Evolutionary conservation across 2,113 vertebrate genomes (phyloP).

Genomic region (Cyanoliseus patagonus): DNA sequence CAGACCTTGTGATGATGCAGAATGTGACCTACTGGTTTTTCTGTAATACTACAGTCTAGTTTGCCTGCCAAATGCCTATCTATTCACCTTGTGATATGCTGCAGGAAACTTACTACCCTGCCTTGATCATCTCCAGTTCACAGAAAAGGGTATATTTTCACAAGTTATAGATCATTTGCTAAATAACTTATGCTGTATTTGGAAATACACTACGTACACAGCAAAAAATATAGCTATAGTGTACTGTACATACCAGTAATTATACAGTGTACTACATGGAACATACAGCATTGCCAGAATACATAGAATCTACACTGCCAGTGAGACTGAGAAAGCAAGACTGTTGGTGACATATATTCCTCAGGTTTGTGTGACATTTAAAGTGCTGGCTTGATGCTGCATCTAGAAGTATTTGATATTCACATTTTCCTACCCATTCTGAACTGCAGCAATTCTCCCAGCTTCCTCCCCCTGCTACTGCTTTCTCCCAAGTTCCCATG

Average conservation of each 20-base stretch:
- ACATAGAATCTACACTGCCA: background rate
- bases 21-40: background rate
- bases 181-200: background rate
- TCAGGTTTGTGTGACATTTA: background rate
- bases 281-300: background rate
- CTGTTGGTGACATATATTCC: background rate
- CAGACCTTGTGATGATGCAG: background rate
- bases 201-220: background rate
- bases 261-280: background rate
- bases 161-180: background rate
- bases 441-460: background rate
- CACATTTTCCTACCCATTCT: background rate
- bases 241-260: background rate
- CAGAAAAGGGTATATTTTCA: background rate
- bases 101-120: background rate
- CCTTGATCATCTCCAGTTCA: background rate
- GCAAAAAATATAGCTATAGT: background rate
- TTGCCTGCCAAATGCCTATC: background rate
- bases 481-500: background rate
- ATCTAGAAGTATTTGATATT: background rate
- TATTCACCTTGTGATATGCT: background rate
- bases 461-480: background rate
- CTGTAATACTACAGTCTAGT: background rate
- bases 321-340: background rate
- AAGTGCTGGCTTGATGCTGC: background rate